A percentile compares a stretch with the other conserved stretches of the same genome.
Evolutionary conservation across 2,888 invertebrate species (phyloP).

Genomic region (Ophion costatus): DNA sequence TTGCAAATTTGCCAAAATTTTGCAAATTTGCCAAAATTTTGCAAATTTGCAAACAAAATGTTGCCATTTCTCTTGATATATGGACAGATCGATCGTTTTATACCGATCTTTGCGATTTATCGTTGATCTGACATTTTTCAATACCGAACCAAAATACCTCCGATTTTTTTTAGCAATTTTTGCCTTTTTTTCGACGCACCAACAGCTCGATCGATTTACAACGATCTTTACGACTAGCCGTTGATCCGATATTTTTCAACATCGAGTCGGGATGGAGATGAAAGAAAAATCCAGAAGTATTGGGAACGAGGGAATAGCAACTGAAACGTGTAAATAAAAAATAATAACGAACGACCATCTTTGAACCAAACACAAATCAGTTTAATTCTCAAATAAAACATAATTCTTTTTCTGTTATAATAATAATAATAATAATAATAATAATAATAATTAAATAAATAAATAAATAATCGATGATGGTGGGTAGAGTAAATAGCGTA

Average conservation of each 20-base stretch:
- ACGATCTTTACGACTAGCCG: neutral
- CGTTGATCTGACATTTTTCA: too few relatives aligned
- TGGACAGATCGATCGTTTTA: too few relatives aligned
- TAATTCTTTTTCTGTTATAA: conserved; percentile 81
- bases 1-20: too few relatives aligned
- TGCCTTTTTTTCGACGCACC: too few relatives aligned
- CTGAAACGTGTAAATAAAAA: conserved; percentile 78
- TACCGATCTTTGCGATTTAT: too few relatives aligned
- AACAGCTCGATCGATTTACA: too few relatives aligned
- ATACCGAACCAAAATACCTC: too few relatives aligned
- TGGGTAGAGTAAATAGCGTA: conserved; percentile 74
- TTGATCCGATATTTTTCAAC: neutral
- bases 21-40: too few relatives aligned
- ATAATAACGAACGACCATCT: conserved; percentile 79
- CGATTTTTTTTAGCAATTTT: too few relatives aligned
- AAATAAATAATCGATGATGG: conserved; percentile 81
- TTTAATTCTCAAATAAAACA: conserved; percentile 84
- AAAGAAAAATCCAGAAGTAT: conserved; percentile 21
- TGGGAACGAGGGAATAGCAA: conserved; percentile 66
- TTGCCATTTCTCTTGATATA: too few relatives aligned
- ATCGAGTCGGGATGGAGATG: neutral
- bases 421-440: conserved; percentile 79
- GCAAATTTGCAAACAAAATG: too few relatives aligned
- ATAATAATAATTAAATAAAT: conserved; percentile 80
- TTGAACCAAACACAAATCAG: conserved; percentile 83